phyloP scores from a whole-genome alignment of 2,797 vertebrate species.

The Microhierax caerulescens region DNA sequence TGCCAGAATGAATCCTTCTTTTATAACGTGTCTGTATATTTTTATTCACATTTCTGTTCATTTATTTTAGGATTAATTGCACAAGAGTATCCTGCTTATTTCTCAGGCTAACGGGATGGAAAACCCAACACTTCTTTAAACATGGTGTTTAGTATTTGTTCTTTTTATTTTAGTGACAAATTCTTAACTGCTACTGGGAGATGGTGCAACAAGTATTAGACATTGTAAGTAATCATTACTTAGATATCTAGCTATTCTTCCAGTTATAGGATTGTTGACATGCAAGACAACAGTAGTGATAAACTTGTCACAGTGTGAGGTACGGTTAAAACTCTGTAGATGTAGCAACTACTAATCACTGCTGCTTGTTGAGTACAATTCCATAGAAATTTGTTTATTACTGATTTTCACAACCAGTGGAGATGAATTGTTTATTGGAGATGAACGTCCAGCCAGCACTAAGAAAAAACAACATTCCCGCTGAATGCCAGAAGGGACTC shows the following conservation, averaged over 20 bases:
- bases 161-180: neutral
- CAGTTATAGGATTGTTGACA: neutral
- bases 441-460: neutral
- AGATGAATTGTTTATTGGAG: neutral
- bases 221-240: slow-evolving; percentile 1
- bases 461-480: neutral
- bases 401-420: neutral
- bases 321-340: neutral
- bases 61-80: neutral
- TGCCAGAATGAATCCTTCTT: neutral
- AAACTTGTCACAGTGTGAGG: neutral
- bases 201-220: neutral
- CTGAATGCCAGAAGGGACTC: neutral
- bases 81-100: neutral
- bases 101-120: neutral
- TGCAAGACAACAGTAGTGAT: neutral
- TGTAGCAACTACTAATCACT: neutral
- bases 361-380: neutral
- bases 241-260: neutral
- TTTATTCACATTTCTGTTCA: neutral
- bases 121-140: neutral
- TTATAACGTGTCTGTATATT: neutral
- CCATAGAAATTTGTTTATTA: neutral
- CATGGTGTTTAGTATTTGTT: neutral
- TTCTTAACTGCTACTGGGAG: neutral